Evolutionary conservation across 2,888 invertebrate species (phyloP).

Genomic region (Stegana nigrithorax): DNA sequence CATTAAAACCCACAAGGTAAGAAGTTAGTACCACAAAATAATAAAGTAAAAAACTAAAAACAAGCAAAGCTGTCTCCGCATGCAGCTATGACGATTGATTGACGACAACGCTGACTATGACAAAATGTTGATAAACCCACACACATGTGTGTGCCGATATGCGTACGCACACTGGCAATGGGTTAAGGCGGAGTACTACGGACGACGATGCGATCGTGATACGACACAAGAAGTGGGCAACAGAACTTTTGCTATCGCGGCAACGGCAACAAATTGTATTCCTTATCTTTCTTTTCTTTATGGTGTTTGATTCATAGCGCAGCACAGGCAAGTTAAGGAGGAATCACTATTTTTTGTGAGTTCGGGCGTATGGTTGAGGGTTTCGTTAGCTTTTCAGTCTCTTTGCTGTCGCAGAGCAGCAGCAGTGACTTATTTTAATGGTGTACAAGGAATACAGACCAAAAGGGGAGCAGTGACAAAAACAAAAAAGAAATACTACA

Average conservation of each 20-base stretch:
- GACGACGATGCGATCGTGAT: neutral
- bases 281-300: neutral
- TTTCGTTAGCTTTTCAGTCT: too few species aligned
- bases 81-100: conserved; percentile 47
- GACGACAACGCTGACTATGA: conserved; percentile 46
- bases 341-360: too few species aligned
- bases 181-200: conserved; percentile 40
- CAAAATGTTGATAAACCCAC: conserved; percentile 27
- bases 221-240: neutral
- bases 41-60: conserved; percentile 23
- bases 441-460: too few species aligned
- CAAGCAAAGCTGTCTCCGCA: too few species aligned
- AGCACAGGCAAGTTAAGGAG: too few species aligned
- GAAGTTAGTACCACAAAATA: conserved; percentile 29
- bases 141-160: conserved; percentile 1
- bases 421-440: too few species aligned
- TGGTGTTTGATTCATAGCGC: too few species aligned
- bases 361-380: too few species aligned
- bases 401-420: too few species aligned
- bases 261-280: conserved; percentile 7
- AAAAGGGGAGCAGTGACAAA: neutral
- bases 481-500: neutral
- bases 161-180: conserved; percentile 37
- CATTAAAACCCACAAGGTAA: conserved; percentile 31
- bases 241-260: too few species aligned